Percentiles rank a stretch among this genome's conserved stretches.
Conservation (phyloP, 2,797 vertebrate genomes). For the Tangara arthus region DNA sequence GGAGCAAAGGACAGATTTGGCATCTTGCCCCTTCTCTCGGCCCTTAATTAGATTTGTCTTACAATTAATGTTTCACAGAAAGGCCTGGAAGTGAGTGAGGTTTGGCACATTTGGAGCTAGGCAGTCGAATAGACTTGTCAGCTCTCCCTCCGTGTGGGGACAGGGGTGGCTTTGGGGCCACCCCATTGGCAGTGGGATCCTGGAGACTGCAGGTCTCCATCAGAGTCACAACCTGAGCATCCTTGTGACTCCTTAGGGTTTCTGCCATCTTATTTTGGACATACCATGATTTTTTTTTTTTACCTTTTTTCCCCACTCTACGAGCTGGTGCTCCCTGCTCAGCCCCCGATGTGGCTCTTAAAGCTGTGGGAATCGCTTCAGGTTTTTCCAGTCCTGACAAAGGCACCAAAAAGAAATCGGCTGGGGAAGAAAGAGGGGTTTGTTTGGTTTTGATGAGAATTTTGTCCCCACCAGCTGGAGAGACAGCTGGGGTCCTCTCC, state of each 20-base stretch:
- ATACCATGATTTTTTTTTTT: too few species aligned
- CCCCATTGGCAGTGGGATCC: background rate
- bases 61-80: background rate
- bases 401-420: rapidly evolving
- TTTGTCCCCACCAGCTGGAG: conserved; percentile 57
- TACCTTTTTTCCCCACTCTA: rapidly evolving
- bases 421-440: conserved; percentile 23
- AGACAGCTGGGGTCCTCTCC: conserved; percentile 53
- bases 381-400: background rate
- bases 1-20: background rate
- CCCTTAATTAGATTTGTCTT: background rate
- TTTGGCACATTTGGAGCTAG: background rate
- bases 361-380: background rate
- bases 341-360: rapidly evolving
- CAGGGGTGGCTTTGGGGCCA: background rate
- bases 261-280: background rate
- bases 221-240: background rate
- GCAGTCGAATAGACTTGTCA: background rate
- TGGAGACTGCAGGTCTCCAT: rapidly evolving
- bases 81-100: background rate
- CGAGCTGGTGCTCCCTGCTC: background rate
- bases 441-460: conserved; percentile 34
- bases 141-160: background rate
- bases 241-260: background rate
- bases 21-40: background rate